Percentiles rank a stretch among this genome's conserved stretches.
Conservation (phyloP, 2,113 vertebrate species). For the Bungarus multicinctus region DNA sequence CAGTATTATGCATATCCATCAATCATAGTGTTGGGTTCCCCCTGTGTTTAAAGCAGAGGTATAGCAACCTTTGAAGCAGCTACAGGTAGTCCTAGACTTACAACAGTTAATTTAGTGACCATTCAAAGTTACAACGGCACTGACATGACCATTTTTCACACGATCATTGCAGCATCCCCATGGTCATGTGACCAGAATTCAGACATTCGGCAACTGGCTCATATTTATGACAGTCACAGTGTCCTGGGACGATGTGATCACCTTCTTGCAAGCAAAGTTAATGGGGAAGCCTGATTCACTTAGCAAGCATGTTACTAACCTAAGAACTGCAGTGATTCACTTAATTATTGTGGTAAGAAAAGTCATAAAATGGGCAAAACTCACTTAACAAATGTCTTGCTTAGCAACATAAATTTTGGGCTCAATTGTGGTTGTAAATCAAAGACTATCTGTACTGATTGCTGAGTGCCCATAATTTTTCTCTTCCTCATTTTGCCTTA, state of each 20-base stretch:
- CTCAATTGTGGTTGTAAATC: not conserved
- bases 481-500: not conserved
- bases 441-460: not conserved
- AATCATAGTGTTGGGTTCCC: not conserved
- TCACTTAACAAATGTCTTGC: not conserved
- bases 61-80: not conserved
- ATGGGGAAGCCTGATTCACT: not conserved
- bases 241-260: not conserved
- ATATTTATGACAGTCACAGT: not conserved
- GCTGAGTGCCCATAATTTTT: not conserved
- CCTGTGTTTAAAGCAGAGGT: not conserved
- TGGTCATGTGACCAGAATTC: not conserved
- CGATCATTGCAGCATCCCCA: not conserved
- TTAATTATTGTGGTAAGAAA: not conserved
- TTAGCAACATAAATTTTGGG: not conserved
- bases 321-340: not conserved
- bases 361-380: not conserved
- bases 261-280: not conserved
- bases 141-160: not conserved
- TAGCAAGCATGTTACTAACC: not conserved
- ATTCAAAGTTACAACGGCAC: not conserved
- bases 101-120: not conserved
- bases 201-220: not conserved
- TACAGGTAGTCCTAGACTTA: not conserved
- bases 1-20: not conserved